Evolutionary conservation across 2,888 invertebrate species (phyloP).

Genomic region (Drosophila suboccidentalis): DNA sequence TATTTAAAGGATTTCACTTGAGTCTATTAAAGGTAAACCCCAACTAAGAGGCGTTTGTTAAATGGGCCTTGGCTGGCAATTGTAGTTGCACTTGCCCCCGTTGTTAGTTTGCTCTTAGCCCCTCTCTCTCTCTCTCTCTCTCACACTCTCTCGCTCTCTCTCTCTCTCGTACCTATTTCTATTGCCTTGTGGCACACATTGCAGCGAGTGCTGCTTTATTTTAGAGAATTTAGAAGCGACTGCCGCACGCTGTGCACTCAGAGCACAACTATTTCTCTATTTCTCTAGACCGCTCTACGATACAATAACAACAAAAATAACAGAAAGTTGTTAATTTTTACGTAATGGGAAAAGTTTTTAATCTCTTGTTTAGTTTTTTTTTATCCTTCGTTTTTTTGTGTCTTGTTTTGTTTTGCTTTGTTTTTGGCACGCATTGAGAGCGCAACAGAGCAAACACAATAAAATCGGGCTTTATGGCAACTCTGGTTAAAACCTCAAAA

Average conservation of each 20-base stretch:
- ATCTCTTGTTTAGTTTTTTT: slow-evolving; percentile 59
- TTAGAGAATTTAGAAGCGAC: slow-evolving; percentile 65
- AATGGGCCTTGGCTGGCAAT: slow-evolving; percentile 42
- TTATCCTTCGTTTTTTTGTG: slow-evolving; percentile 10
- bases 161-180: background rate
- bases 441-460: slow-evolving; percentile 55
- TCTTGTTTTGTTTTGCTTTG: slow-evolving; percentile 24
- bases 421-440: slow-evolving; percentile 23
- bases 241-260: slow-evolving; percentile 43
- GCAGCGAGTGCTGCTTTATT: slow-evolving; percentile 48
- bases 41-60: slow-evolving; percentile 13
- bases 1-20: slow-evolving; percentile 13
- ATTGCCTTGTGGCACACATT: slow-evolving; percentile 29
- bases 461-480: slow-evolving; percentile 74
- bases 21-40: slow-evolving; percentile 29
- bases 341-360: slow-evolving; percentile 81
- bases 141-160: background rate
- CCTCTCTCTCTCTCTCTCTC: background rate
- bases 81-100: slow-evolving; percentile 26
- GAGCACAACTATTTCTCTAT: slow-evolving; percentile 68
- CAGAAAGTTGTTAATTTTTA: slow-evolving; percentile 77
- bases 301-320: slow-evolving; percentile 31
- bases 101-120: background rate
- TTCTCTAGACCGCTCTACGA: slow-evolving; percentile 39
- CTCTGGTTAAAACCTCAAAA: slow-evolving; percentile 52